Conservation (phyloP, 1,140 invertebrate species). For the Brachionus koreanus region DNA sequence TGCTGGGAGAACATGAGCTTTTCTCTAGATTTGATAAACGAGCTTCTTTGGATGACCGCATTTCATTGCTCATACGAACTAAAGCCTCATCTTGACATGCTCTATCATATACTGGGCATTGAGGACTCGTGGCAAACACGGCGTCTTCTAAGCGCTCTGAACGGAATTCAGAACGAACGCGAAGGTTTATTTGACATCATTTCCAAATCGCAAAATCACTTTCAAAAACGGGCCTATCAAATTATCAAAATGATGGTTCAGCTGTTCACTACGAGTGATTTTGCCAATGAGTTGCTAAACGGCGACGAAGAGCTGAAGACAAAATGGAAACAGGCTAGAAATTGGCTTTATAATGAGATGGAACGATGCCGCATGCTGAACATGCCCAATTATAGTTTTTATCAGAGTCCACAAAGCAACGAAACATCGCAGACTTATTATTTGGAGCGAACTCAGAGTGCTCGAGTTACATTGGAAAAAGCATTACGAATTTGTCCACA, state of each 20-base stretch:
- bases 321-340: slow-evolving; percentile 68
- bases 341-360: slow-evolving; percentile 84
- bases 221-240: slow-evolving; percentile 91
- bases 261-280: slow-evolving; percentile 76
- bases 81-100: slow-evolving; percentile 80
- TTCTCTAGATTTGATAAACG: slow-evolving; percentile 77
- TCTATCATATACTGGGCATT: slow-evolving; percentile 78
- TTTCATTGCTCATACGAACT: slow-evolving; percentile 91
- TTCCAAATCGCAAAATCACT: slow-evolving; percentile 81
- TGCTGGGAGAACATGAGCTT: slow-evolving; percentile 94
- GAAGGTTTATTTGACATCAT: slow-evolving; percentile 91
- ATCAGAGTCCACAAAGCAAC: slow-evolving; percentile 74
- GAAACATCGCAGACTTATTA: slow-evolving; percentile 91
- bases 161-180: slow-evolving; percentile 81
- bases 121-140: slow-evolving; percentile 93
- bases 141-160: slow-evolving; percentile 82
- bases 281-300: slow-evolving; percentile 70
- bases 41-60: slow-evolving; percentile 77
- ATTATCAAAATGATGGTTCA: slow-evolving; percentile 91
- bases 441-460: slow-evolving; percentile 85
- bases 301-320: slow-evolving; percentile 71
- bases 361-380: slow-evolving; percentile 59
- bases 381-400: slow-evolving; percentile 38
- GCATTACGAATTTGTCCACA: slow-evolving; percentile 76
- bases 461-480: slow-evolving; percentile 78